Base-by-base conservation (phyloP, 1,140 invertebrate genomes). In the Drusus annulatus region DNA sequence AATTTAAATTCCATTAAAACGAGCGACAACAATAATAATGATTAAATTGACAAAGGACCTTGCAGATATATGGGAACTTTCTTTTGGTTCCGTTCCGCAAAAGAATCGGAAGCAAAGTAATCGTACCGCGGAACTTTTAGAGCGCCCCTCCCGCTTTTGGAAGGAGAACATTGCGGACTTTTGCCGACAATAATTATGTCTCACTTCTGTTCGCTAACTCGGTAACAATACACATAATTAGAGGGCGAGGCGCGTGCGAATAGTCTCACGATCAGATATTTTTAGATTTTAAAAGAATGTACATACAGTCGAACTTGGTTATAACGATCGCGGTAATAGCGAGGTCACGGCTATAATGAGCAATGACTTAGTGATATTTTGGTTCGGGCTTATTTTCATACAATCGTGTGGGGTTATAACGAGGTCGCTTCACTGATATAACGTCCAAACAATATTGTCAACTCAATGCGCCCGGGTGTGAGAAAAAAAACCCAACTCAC, bases 161-260 rank as follows among this genome's bases (percentile, higher is more conserved):
- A 45, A 50, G 23, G 23, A n/a, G 21, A 7, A 31, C 68, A 71
- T 71, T 71, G n/a, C 17, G 13, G 52, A 31, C 52, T 76, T 76
- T 76, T 58, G 36, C 36, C 36, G 36, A 15, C 19, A 23, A 63
- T 45, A 77, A 77, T 77, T 77, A 65, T 65, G 3, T 28, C 45
- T n/a, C 28, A 45, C 60, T 60, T 25, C 28, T 60, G 36, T 45
- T 58, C 36, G 45, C 56, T 77, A 77, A 77, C 75, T 77, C 45
- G 62, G 17, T 77, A 65, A 77, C 60, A 77, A 77, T 77, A 77
- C 75, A 65, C 36, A 51, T 60, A 77, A 77, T 77, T 77, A 77
- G 75, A 36, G 7, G 19, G 62, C 17, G 58, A 77, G 75, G 75
- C 45, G 15, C 19, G n/a, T 10, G 21, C 58, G 15, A 65, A 36